Evolutionary conservation across 2,888 invertebrate genomes (phyloP).

Genomic region (Clanis bilineata): DNA sequence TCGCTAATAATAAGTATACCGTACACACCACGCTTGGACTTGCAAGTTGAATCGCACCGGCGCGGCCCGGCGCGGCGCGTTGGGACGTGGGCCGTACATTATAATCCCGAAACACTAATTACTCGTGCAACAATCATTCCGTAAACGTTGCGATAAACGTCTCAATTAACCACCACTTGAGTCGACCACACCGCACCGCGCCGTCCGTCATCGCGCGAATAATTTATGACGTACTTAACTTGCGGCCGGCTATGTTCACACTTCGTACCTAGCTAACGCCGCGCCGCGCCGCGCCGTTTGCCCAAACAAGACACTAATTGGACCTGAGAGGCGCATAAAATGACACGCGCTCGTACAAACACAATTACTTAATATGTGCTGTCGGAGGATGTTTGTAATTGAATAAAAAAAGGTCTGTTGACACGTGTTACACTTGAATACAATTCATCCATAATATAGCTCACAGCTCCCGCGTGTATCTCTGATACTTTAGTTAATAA

Average conservation of each 20-base stretch:
- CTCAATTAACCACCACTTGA: not conserved
- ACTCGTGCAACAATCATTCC: not conserved
- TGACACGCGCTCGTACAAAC: not conserved
- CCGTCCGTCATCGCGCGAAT: slow-evolving; percentile 10
- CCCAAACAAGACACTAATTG: not conserved
- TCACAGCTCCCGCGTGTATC: too few relatives aligned
- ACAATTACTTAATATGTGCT: not conserved
- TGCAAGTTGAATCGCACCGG: not conserved
- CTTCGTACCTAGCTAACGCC: not conserved
- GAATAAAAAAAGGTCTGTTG: not conserved
- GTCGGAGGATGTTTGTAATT: not conserved
- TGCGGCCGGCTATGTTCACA: not conserved
- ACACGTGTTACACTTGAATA: not conserved
- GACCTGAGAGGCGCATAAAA: not conserved
- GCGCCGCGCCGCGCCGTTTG: not conserved
- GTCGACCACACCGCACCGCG: not conserved
- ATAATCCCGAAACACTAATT: not conserved
- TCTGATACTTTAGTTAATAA: too few relatives aligned
- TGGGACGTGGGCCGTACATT: not conserved
- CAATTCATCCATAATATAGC: not conserved
- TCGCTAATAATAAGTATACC: too few relatives aligned
- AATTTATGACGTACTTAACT: slow-evolving; percentile 2
- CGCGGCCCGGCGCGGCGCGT: too few relatives aligned
- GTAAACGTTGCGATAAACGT: not conserved
- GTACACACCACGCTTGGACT: too few relatives aligned